Evolutionary conservation across 2,888 invertebrate species (phyloP), one percentile per base, ranked within the genome.

Genomic region (Gortyna flavago): DNA sequence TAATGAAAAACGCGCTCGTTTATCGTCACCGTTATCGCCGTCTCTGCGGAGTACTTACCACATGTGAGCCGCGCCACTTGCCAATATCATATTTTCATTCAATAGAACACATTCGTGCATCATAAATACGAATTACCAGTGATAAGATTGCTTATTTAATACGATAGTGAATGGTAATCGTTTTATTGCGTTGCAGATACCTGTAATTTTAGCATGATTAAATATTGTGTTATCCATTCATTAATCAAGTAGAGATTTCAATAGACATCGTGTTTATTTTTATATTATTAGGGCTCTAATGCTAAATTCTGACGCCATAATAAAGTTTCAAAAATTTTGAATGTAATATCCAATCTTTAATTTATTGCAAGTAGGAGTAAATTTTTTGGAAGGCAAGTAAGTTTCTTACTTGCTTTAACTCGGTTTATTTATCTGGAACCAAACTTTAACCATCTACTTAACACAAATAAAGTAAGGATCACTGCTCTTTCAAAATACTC

Each of bases 1-100:
- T 96, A 95, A 96, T 96, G 96, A 96, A 96, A 96, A 96, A 94
- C 93, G 92, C 92, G 91, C 89, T 91, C 88, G 91, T 93, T 93
- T 89, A 89, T 91, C 89, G 93, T 90, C 92, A 89, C 91, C 92
- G 93, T 94, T 95, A 95, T 94, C 95, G 92, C 87, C 77, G 88
- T 76, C 88, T 88, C 85, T 86, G 87, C 88, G 87, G 77, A 87
- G 87, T 87, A 91, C 92, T 86, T 88, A 91, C 92, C 92, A 93
- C 94, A 93, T 94, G 93, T 90, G 88, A 83, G 86, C 80, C 84
- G 82, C 77, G 73, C 61, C 78, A 81, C 80, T 83, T 79, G 81
- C 79, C 85, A 77, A 89, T 90, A 90, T 89, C 89, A 91, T 92
- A 91, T 91, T 93, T 92, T 92, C 93, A 94, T 95, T 94, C 92